phyloP scores from a whole-genome alignment of 2,797 vertebrate species.

The Poliocrania exsul region DNA sequence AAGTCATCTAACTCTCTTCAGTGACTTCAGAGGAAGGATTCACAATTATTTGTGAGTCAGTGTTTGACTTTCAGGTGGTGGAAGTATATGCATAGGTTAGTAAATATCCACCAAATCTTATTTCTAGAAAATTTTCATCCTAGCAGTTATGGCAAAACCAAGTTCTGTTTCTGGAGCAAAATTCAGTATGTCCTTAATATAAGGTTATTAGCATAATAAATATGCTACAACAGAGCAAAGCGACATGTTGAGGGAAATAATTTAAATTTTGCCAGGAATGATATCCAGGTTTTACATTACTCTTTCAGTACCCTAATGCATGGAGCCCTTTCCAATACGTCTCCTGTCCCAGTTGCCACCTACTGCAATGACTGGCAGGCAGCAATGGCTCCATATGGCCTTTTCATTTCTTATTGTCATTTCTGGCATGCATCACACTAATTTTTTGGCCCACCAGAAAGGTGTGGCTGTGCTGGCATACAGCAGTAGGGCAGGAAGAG shows the following conservation, averaged over 20 bases:
- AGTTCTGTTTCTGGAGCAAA: background rate
- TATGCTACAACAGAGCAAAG: background rate
- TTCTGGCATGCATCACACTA: slow-evolving; percentile 15
- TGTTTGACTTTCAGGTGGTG: background rate
- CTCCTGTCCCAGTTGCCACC: slow-evolving; percentile 41
- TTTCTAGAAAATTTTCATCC: background rate
- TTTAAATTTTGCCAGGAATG: background rate
- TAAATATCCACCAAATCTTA: background rate
- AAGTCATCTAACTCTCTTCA: background rate
- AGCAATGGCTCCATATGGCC: slow-evolving; percentile 54
- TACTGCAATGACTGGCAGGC: slow-evolving; percentile 52
- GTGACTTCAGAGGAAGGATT: background rate
- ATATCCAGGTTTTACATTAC: background rate
- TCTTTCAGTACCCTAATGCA: background rate
- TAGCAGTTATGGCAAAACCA: background rate
- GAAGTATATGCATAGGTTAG: background rate
- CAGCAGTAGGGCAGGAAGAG: slow-evolving; percentile 8
- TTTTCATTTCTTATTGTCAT: slow-evolving; percentile 55
- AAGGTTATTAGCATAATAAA: background rate
- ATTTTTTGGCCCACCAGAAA: slow-evolving; percentile 49
- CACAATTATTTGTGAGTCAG: background rate
- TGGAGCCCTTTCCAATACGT: background rate
- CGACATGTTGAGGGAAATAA: background rate
- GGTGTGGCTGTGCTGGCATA: slow-evolving; percentile 26
- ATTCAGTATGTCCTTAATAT: background rate